Evolutionary conservation across 2,888 invertebrate species (phyloP), one percentile per base, ranked within the genome.

Genomic region (Phragmatobia fuliginosa): DNA sequence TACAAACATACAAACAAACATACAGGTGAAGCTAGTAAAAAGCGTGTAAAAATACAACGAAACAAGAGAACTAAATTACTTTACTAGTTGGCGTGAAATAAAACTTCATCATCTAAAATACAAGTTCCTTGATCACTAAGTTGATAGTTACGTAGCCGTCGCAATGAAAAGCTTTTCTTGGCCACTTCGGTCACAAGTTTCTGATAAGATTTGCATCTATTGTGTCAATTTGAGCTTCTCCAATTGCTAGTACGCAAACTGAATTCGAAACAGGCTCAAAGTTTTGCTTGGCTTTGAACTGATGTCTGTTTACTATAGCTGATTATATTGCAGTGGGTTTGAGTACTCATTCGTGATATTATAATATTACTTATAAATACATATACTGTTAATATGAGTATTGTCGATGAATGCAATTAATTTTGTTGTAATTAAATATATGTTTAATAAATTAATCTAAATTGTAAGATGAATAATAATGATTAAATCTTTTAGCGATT

Each of bases 161-260:
- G 52, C 33, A 18, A 49, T 28, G 25, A 33, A n/a, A n/a, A 31
- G 36, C 59, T 2, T 32, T 21, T 64, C 68, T 64, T 64, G 64
- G 64, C 52, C 32, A 65, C 59, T 65, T 31, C 49, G 32, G 38
- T 56, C 38, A 69, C 65, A 69, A 69, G 69, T 65, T 69, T 66
- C 65, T 41, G 36, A 25, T 41, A 65, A 69, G 61, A 69, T 69
- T 69, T 69, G 61, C 69, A 69, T 69, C 68, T 69, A 56, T 61
- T 65, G 60, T 66, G 60, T 52, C 65, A 69, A 69, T 69, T 64
- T 69, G 56, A 66, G 56, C 61, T 36, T 52, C 38, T 66, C 61
- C 38, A 61, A 69, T 66, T 66, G 65, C 65, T 32, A 31, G 32
- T 18, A 61, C 61, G 65, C 18, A 25, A 56, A 61, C 69, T 65